These are phyloP conservation scores for Drosophila ironensis DNA, from an alignment of 1,140 invertebrate species.

Conservation along the genomic window DNA sequence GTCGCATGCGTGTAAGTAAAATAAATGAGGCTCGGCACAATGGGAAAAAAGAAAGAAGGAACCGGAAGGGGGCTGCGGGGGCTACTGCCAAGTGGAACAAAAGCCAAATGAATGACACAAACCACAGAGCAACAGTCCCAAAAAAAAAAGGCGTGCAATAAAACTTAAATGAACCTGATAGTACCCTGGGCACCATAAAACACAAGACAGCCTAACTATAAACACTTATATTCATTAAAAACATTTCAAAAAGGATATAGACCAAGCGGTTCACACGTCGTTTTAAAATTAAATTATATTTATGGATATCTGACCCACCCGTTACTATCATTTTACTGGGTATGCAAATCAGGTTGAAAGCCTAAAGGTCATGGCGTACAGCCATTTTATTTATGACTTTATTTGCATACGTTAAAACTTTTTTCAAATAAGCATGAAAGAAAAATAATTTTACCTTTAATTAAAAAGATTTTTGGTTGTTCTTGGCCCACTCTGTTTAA, in stretches of 20 bases:
- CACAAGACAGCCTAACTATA: too few species aligned
- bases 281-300: background rate
- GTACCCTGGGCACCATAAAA: slow-evolving; percentile 2
- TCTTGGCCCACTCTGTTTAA: too few species aligned
- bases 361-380: slow-evolving; percentile 13
- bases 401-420: slow-evolving; percentile 60
- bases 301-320: background rate
- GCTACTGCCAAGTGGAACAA: slow-evolving; percentile 43
- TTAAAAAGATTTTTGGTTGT: slow-evolving; percentile 62
- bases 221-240: too few species aligned
- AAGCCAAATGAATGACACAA: slow-evolving; percentile 78
- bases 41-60: slow-evolving; percentile 19
- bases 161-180: background rate
- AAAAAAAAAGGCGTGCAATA: slow-evolving; percentile 22
- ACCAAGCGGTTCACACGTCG: background rate
- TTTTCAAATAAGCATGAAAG: slow-evolving; percentile 39
- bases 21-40: slow-evolving; percentile 76
- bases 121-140: slow-evolving; percentile 65
- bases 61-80: background rate
- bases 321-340: background rate
- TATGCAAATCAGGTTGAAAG: slow-evolving; percentile 7
- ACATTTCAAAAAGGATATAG: background rate
- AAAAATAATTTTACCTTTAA: too few species aligned
- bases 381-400: slow-evolving; percentile 50
- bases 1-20: slow-evolving; percentile 75